These are phyloP conservation scores for Triplophysa yarkandensis DNA, from an alignment of 2,797 vertebrate species.

Conservation along the genomic window DNA sequence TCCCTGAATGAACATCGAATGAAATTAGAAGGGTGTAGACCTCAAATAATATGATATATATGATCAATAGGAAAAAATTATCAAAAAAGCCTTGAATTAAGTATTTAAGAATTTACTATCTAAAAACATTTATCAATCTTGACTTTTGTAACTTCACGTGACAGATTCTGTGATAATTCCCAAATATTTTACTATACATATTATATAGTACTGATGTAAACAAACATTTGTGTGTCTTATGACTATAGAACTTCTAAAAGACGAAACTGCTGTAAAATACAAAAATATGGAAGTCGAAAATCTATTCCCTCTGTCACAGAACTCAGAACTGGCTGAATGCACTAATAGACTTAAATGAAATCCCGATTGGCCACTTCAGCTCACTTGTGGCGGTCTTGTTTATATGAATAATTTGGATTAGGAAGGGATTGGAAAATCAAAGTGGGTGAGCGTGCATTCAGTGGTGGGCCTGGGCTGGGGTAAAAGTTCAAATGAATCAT, in stretches of 20 bases:
- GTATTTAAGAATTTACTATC: too few relatives aligned
- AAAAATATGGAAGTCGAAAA: neutral
- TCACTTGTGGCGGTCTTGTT: constrained; percentile 27
- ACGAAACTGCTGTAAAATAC: neutral
- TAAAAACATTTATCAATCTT: too few relatives aligned
- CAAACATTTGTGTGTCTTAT: too few relatives aligned
- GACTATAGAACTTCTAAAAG: constrained; percentile 7
- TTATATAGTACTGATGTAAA: too few relatives aligned
- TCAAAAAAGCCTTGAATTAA: too few relatives aligned
- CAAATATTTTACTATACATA: too few relatives aligned
- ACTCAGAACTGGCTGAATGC: neutral
- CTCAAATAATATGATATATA: too few relatives aligned
- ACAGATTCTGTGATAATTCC: too few relatives aligned
- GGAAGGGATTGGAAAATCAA: neutral
- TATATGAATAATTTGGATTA: constrained; percentile 22
- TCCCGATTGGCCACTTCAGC: constrained; percentile 9
- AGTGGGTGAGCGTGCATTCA: neutral
- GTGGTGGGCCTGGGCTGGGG: neutral
- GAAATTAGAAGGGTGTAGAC: too few relatives aligned
- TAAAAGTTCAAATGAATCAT: constrained; percentile 38
- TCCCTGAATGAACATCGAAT: too few relatives aligned
- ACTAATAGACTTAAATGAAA: constrained; percentile 12
- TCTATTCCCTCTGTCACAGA: neutral
- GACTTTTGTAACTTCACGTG: too few relatives aligned
- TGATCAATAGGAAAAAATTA: too few relatives aligned